Base-by-base conservation (phyloP, 2,797 vertebrate genomes). In the Selene dorsalis region DNA sequence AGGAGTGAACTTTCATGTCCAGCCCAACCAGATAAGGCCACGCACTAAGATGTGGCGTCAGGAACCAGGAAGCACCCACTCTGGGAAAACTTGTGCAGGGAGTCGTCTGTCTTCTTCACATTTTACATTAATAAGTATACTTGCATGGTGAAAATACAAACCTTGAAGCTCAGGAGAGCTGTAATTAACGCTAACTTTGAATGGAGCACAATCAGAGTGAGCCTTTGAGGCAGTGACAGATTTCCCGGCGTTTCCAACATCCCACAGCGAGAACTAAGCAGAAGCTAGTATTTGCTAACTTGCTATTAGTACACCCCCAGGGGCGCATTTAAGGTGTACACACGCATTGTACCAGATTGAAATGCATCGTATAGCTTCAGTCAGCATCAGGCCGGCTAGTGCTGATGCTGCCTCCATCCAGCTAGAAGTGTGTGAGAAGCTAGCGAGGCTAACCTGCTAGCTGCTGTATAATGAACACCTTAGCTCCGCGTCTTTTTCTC, bases 11-110 rank as follows among this genome's bases (percentile, higher is more conserved):
- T 62, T 69, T 47, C 45, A 85, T 32, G 77, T 81, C 64, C 79
- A 91, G 69, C 57, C 92, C 92, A 93, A 93, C 93, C 90, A 92
- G 89, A 89, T 79, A 90, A 92, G 87, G 92, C 89, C 93, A 94
- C 90, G 93, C 91, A 91, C 53, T 68, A 38, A 48, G 55, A 82
- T 78, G 88, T 89, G 79, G 81, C 87, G 77, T 82, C 77, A 84
- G 68, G 55, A 90, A 93, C 67, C 87, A 90, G 92, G 93, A 94
- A 93, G 88, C 83, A 52, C 8, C 47, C 43, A 39, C 59, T 26
- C 7, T 78, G 68, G 77, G 77, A 53, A 80, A 78, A 62, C 66
- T 65, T 59, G 32, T 84, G 85, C 87, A 88, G 58, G 35, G 26
- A 79, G 39, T 12, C 52, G 6, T 10, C 4, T 0, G 2, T 32